Percentiles rank a stretch among this genome's conserved stretches.
phyloP scores from a whole-genome alignment of 2,113 vertebrate species.

The Eulacestoma nigropectus region DNA sequence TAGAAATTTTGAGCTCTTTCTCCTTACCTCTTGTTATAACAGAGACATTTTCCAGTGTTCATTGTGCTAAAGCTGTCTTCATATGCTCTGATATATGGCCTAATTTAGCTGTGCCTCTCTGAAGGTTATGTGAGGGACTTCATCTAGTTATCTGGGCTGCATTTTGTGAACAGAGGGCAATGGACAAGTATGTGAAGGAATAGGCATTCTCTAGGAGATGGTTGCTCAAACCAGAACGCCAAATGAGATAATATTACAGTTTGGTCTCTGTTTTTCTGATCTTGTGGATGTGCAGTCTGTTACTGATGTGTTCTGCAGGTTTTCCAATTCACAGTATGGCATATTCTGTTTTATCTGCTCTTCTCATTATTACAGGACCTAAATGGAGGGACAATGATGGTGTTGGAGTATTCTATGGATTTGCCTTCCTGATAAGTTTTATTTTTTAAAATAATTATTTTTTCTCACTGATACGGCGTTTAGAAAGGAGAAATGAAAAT shows the following conservation, averaged over 20 bases:
- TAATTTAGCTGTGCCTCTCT: background rate
- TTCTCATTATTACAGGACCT: background rate
- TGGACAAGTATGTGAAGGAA: background rate
- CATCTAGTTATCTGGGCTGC: background rate
- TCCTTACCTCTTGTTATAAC: background rate
- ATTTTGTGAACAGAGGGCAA: background rate
- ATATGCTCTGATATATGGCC: background rate
- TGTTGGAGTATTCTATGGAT: background rate
- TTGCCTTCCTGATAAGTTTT: constrained; percentile 35
- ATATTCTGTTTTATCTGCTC: background rate
- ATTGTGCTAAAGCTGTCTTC: background rate
- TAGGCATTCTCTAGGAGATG: background rate
- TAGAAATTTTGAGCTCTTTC: background rate
- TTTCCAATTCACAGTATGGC: background rate
- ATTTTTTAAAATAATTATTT: background rate
- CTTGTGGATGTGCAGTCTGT: background rate
- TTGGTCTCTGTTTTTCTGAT: background rate
- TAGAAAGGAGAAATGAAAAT: background rate
- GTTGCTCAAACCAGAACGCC: background rate
- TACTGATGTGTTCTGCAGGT: background rate
- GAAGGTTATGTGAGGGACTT: background rate
- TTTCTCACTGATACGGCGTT: background rate
- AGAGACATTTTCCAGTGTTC: background rate
- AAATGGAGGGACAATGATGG: background rate
- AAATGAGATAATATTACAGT: background rate